Evolutionary conservation across 35 echinoderm and acorn worm species (phyloP).

Genomic region (Eucidaris tribuloides): DNA sequence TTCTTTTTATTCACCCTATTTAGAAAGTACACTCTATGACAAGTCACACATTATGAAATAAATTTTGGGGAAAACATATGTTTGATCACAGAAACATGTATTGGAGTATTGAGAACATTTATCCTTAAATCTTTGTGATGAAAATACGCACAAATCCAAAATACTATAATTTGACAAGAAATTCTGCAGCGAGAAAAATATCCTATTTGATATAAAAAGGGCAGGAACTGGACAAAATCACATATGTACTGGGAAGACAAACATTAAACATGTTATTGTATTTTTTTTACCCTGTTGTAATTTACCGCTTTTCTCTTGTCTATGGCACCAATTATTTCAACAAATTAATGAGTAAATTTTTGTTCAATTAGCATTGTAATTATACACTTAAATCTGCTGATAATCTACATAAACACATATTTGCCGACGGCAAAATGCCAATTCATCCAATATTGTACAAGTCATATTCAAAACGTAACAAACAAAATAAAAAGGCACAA

Average conservation of each 20-base stretch:
- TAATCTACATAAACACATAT: not conserved
- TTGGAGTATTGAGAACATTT: too few species aligned
- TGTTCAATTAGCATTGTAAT: not conserved
- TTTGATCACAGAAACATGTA: too few species aligned
- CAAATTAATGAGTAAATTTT: not conserved
- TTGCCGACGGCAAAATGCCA: not conserved
- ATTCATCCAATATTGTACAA: not conserved
- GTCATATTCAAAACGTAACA: not conserved
- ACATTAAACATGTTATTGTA: not conserved
- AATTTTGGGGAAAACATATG: too few species aligned
- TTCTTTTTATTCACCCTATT: too few species aligned
- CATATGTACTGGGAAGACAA: too few species aligned
- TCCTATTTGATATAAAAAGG: too few species aligned
- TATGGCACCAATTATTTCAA: slow-evolving; percentile 31
- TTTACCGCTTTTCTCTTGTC: not conserved
- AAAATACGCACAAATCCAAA: not conserved
- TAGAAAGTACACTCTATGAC: too few species aligned
- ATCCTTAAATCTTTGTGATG: too few species aligned
- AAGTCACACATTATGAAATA: too few species aligned
- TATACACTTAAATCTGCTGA: not conserved
- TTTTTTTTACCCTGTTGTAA: not conserved
- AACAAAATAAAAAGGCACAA: slow-evolving; percentile 15
- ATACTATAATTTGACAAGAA: not conserved
- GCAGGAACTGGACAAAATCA: too few species aligned
- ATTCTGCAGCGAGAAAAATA: slow-evolving; percentile 9